Evolutionary conservation across 2,797 vertebrate genomes (phyloP), one percentile per base, ranked within the genome.

Genomic region (Eulemur mongoz): DNA sequence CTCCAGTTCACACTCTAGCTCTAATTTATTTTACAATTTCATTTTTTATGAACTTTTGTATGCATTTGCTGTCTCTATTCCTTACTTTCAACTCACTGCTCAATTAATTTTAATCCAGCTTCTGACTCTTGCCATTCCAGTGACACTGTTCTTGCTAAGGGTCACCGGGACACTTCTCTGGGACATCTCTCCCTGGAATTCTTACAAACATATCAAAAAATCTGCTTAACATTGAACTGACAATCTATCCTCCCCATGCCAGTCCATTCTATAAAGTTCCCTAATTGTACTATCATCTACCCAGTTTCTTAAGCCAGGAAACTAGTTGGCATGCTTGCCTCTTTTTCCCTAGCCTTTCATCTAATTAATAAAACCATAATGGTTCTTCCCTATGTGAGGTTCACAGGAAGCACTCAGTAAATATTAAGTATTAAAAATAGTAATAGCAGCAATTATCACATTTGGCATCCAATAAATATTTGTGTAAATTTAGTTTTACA

Each of bases 301-400:
- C 7, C 7, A 4, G 3, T 43, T 72, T 84, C 14, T 76, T 80
- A 67, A 43, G 8, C 2, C 2, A 50, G 43, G 63, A 88, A 50
- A 65, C 25, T 61, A 12, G n/a, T 63, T 22, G 23, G 14, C 18
- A 38, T 12, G 25, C 18, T 87, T 69, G 48, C 2, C 7, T 48
- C 32, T 69, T 69, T 52, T 59, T 23, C 57, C 81, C 45, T 50
- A 43, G 6, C 0, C 27, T n/a, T 93, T n/a, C 0, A 32, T 25
- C 23, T 45, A n/a, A 65, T 57, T 40, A 80, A 38, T 69, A 91
- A 69, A 50, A 67, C 69, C 32, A 45, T 52, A 45, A 65, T 50
- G 14, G 4, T 2, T 11, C 17, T 50, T 76, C 20, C 5, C 25
- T 25, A 0, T 45, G 2, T 70, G 22, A 12, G 4, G 0, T 1